Conservation (phyloP, 1,140 invertebrate species). For the Spodoptera litura region DNA sequence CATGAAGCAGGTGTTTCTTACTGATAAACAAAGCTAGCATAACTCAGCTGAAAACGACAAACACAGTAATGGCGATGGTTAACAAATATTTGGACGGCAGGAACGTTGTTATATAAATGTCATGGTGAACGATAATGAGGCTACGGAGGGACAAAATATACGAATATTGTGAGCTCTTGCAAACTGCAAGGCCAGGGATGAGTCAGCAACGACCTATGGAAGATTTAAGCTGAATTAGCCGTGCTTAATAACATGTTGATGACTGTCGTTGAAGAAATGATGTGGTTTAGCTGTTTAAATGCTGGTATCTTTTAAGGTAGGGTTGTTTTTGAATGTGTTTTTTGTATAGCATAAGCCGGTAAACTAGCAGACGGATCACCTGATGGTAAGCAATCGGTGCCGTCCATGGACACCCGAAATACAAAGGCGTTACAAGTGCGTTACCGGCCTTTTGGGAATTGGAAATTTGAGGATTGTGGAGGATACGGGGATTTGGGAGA, state of each 20-base stretch:
- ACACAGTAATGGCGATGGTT: constrained; percentile 15
- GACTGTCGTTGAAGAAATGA: neutral
- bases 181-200: constrained; percentile 1
- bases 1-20: neutral
- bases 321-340: no score
- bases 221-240: constrained; percentile 3
- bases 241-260: neutral
- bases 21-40: constrained; percentile 19
- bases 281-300: neutral
- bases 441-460: no score
- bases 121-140: constrained; percentile 27
- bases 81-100: constrained; percentile 30
- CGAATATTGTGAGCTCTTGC: constrained; percentile 21
- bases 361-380: no score
- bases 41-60: constrained; percentile 1
- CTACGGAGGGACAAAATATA: constrained; percentile 33
- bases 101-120: constrained; percentile 29
- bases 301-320: no score
- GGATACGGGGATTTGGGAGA: no score
- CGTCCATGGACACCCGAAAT: no score
- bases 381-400: no score
- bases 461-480: no score
- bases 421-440: no score
- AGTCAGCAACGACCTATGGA: constrained; percentile 1
- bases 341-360: no score